Percentiles rank a stretch among this genome's conserved stretches.
These are phyloP conservation scores for Cyclargus thomasi DNA, from an alignment of 1,140 invertebrate species.

Conservation along the genomic window DNA sequence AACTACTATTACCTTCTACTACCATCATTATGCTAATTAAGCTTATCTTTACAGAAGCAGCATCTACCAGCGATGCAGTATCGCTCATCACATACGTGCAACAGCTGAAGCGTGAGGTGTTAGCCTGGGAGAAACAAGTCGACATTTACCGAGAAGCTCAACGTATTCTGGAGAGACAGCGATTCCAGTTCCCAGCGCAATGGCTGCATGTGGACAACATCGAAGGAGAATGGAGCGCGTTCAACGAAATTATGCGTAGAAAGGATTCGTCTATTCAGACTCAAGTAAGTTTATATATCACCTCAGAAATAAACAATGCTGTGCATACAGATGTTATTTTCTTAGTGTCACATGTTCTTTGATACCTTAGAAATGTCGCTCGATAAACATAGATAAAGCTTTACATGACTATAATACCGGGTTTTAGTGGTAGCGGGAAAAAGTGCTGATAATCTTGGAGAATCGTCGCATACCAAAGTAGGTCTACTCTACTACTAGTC, in stretches of 20 bases:
- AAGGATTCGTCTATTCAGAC: slow-evolving; percentile 99
- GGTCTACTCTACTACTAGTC: too few species aligned
- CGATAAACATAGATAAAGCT: too few species aligned
- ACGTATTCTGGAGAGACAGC: slow-evolving; percentile 95
- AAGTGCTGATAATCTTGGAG: too few species aligned
- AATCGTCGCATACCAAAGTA: too few species aligned
- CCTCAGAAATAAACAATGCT: too few species aligned
- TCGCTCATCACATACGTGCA: slow-evolving; percentile 99
- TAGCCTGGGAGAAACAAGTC: slow-evolving; percentile 86
- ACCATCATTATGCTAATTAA: too few species aligned
- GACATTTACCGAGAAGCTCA: slow-evolving; percentile 94
- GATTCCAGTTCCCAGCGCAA: slow-evolving; percentile 96
- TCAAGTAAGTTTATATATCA: slow-evolving; percentile 85
- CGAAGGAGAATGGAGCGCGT: slow-evolving; percentile 99
- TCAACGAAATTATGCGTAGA: slow-evolving; percentile 98
- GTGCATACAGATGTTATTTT: too few species aligned
- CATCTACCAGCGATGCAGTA: slow-evolving; percentile 98
- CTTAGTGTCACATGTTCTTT: too few species aligned
- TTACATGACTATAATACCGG: too few species aligned
- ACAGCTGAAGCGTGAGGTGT: slow-evolving; percentile 95
- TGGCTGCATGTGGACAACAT: slow-evolving; percentile 99
- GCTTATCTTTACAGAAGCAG: slow-evolving; percentile 83
- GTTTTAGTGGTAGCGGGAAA: too few species aligned
- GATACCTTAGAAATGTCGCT: too few species aligned
- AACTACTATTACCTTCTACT: too few species aligned